These are phyloP conservation scores for Acrobasis suavella DNA, from an alignment of 2,888 invertebrate species.

Conservation along the genomic window DNA sequence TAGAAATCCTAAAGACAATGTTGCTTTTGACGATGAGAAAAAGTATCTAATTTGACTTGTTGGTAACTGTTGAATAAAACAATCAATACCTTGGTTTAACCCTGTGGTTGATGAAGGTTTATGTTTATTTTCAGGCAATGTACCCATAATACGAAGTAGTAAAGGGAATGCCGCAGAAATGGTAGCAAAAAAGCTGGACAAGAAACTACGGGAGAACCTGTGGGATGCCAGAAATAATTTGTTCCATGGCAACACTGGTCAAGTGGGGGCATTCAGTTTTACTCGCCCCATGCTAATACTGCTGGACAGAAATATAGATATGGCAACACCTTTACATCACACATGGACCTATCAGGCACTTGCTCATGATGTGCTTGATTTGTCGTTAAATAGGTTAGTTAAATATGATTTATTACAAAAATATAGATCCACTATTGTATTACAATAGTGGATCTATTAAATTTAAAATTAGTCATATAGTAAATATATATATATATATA, in stretches of 20 bases:
- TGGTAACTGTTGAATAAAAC: too few relatives aligned
- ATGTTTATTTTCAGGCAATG: constrained; percentile 82
- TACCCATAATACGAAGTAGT: constrained; percentile 95
- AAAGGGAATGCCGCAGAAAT: constrained; percentile 99
- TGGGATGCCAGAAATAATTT: constrained; percentile 98
- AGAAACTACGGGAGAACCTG: constrained; percentile 97
- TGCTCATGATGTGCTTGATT: constrained; percentile 96
- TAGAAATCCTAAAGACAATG: too few relatives aligned
- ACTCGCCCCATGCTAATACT: constrained; percentile 96
- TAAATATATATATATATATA: too few relatives aligned
- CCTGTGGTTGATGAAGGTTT: too few relatives aligned
- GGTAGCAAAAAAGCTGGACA: constrained; percentile 98
- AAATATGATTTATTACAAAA: neutral
- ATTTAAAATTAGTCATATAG: too few relatives aligned
- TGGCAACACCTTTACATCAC: constrained; percentile 99
- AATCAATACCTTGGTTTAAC: too few relatives aligned
- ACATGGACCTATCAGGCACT: constrained; percentile 99
- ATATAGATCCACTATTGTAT: too few relatives aligned
- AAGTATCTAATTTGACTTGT: too few relatives aligned
- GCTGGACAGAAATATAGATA: constrained; percentile 96
- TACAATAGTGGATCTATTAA: too few relatives aligned
- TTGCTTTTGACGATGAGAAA: too few relatives aligned
- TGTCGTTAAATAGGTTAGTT: constrained; percentile 90
- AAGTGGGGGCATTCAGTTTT: constrained; percentile 91
- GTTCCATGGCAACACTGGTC: constrained; percentile 92